Base-by-base conservation (phyloP, 64 coral and sea anemone species). In the Stichodactyla helianthus region DNA sequence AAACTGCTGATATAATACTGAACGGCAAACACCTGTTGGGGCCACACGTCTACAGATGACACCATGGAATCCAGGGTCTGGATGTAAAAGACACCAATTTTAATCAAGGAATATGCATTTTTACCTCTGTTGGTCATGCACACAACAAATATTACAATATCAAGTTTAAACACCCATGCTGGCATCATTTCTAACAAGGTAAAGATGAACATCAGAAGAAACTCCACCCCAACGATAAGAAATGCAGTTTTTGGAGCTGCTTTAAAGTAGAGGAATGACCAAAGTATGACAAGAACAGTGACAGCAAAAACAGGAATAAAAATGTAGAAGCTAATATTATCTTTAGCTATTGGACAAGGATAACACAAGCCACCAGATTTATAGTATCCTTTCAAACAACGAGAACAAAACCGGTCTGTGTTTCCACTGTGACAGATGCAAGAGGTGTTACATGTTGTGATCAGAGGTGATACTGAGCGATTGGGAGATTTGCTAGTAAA, bases 51-150 rank as follows among this genome's bases (percentile, higher is more conserved):
- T 51, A 83, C 55, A 51, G 50, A 88, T 4, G 81, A 87, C 28
- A 92, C 86, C n/a, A 92, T 82, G 54, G 82, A 87, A 52, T 92
- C 91, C 50, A 88, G 80, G 55, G 90, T 92, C 83, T 92, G 90
- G 22, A 92, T 87, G 70, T 92, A 92, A 58, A 92, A 92, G 20
- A 92, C 22, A 17, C 77, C 63, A 4, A 92, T 92, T 86, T 86
- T 92, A 18, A 92, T 82, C 15, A 92, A 85, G 79, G 85, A 86
- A 20, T 61, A 50, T 52, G 65, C 86, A 15, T 7, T 52, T 56
- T 87, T 87, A 5, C 86, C 86, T 77, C 86, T 9, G 6, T 27
- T 87, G 26, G 51, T 87, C 70, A 79, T 79, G 56, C 71, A 87
- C 17, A 87, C 5, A 1, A 87, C 86, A 57, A 87, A 77, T 28